Evolutionary conservation across 2,797 vertebrate genomes (phyloP).

Genomic region (Tragopan temminckii): DNA sequence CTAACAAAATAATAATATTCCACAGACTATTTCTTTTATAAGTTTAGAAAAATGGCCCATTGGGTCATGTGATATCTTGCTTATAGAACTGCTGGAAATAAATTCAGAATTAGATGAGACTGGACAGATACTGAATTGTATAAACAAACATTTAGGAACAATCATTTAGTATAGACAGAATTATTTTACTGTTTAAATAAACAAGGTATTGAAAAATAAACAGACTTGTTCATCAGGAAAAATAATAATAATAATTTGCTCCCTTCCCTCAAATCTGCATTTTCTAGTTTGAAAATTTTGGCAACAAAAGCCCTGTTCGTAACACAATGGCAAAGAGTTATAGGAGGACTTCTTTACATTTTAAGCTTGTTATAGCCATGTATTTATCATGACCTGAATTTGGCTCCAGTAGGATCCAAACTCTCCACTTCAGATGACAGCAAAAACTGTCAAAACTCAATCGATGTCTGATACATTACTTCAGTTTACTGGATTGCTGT

Average conservation of each 20-base stretch:
- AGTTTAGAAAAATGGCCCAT: not conserved
- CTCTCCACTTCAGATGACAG: not conserved
- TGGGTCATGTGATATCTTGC: not conserved
- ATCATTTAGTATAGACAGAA: not conserved
- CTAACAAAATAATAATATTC: not conserved
- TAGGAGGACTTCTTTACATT: not conserved
- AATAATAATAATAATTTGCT: not conserved
- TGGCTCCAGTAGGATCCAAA: not conserved
- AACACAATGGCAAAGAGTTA: not conserved
- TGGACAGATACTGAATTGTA: not conserved
- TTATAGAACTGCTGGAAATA: not conserved
- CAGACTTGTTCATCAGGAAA: not conserved
- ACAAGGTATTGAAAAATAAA: not conserved
- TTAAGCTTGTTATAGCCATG: accelerated
- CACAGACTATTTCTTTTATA: not conserved
- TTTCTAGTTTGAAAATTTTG: not conserved
- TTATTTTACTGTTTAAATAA: not conserved
- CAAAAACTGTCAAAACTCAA: not conserved
- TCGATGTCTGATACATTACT: not conserved
- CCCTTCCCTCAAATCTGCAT: not conserved
- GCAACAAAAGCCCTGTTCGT: not conserved
- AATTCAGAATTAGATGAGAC: not conserved
- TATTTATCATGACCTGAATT: not conserved
- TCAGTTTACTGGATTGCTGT: accelerated
- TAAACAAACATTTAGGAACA: not conserved